Evolutionary conservation across 2,797 vertebrate genomes (phyloP), one percentile per base, ranked within the genome.

Genomic region (Vultur gryphus): DNA sequence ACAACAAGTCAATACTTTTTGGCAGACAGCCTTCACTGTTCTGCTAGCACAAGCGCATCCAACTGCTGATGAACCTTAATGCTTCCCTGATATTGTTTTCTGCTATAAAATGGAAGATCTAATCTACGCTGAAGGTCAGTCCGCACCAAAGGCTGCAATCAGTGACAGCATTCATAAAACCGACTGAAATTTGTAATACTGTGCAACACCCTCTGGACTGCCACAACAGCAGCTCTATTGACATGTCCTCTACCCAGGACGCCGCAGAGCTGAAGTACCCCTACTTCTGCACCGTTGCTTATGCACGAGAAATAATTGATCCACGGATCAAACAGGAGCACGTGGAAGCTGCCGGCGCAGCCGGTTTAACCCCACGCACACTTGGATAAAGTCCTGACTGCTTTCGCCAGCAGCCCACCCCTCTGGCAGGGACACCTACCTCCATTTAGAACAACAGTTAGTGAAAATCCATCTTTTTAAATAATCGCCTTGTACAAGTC

Each of bases 51-150:
- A 89, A 93, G 90, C 29, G 33, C 84, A 94, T 95, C 90, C 89
- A 95, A 16, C 89, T 87, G 77, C 92, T 93, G 95, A 89, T 93
- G 93, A 95, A 87, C 93, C 78, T 90, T 90, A 93, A 92, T 89
- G 95, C 41, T 82, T 76, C 81, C 89, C 84, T 82, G 89, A 84
- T 90, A 93, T 35, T 94, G 89, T 93, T 92, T 96, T 93, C 87
- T 92, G 81, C 84, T 72, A 46, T 73, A 92, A 96, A 96, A 95
- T 80, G 78, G 87, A 85, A 95, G 95, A 95, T 87, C 75, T 92
- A 90, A 94, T 96, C 84, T 73, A 19, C 2, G 48, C 69, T 93
- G 96, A 96, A 96, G 95, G 95, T 92, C 96, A 96, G 59, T 35
- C 64, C 46, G 7, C 89, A 76, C 86, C 18, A 4, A 93, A 65